Base-by-base conservation (phyloP, 2,888 invertebrate genomes). In the Cyaniris semiargus region DNA sequence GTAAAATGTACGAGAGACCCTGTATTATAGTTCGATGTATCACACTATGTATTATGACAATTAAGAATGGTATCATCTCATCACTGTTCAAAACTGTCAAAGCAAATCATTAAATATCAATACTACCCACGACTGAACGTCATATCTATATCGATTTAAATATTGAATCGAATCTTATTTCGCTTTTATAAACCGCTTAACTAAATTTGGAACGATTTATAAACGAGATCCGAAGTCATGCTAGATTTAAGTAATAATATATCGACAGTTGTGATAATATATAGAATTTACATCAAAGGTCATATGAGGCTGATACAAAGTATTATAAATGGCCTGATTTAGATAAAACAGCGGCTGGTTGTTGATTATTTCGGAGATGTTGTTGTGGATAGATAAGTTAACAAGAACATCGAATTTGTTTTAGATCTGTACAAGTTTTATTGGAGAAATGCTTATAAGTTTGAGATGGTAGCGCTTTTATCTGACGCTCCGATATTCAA, bases 251-350 rank as follows among this genome's bases (percentile, higher is more conserved):
- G 71, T 76, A 76, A 81, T 81, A 76, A 77, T 79, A 79, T 80
- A 79, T 79, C 81, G 82, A 83, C 82, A 81, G 80, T 79, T 79
- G 80, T 80, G 53, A 70, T 70, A 31, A 70, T 70, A 76, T 72
- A 72, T 58, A 71, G 79, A 82, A 81, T 82, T 81, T 71, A 56
- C 10, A 56, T 58, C 31, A 58, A 78, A 78, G 82, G 82, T 83
- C 82, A 79, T 58, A 72, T 76, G 78, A 81, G 84, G 86, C 82
- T 81, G 85, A 87, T 85, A 88, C 87, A 86, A 88, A 86, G 86
- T 83, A 83, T 82, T 81, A 80, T 83, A 83, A 87, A 87, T 85
- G 83, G 84, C 84, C 83, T 83, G 86, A 84, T 88, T 86, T 83
- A 88, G 89, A 88, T 88, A 88, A 85, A 81, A 74, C 76, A 78